Conservation (phyloP, 2,113 vertebrate species). For the Onychostoma macrolepis region DNA sequence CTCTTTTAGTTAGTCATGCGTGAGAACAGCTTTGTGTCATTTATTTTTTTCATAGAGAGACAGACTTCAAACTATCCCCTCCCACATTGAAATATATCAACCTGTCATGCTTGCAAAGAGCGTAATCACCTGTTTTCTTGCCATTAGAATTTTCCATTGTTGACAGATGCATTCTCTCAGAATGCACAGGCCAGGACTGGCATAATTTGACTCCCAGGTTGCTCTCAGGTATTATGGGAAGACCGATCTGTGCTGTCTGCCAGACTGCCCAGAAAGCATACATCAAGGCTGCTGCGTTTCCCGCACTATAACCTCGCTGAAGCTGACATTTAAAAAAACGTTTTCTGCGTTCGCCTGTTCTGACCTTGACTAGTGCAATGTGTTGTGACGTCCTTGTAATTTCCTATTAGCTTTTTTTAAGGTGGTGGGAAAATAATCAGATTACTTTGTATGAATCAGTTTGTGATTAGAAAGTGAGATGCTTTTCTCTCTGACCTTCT, state of each 20-base stretch:
- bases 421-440: neutral
- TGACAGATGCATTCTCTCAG: neutral
- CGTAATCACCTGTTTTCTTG: constrained; percentile 56
- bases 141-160: constrained; percentile 39
- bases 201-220: constrained; percentile 45
- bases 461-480: neutral
- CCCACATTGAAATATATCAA: constrained; percentile 60
- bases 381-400: neutral
- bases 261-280: constrained; percentile 27
- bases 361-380: constrained; percentile 48
- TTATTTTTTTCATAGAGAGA: neutral
- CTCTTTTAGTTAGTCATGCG: neutral
- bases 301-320: constrained; percentile 29
- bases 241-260: constrained; percentile 54
- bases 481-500: neutral
- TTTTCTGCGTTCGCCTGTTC: constrained; percentile 35
- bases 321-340: constrained; percentile 47
- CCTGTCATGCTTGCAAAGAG: constrained; percentile 58
- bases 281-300: constrained; percentile 46
- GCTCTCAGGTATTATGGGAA: constrained; percentile 54
- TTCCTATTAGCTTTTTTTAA: constrained; percentile 9
- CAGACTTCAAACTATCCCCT: constrained; percentile 32
- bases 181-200: constrained; percentile 30
- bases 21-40: neutral
- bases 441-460: neutral